Evolutionary conservation across 2,113 vertebrate genomes (phyloP), one percentile per base, ranked within the genome.

Genomic region (Pao palembangensis): DNA sequence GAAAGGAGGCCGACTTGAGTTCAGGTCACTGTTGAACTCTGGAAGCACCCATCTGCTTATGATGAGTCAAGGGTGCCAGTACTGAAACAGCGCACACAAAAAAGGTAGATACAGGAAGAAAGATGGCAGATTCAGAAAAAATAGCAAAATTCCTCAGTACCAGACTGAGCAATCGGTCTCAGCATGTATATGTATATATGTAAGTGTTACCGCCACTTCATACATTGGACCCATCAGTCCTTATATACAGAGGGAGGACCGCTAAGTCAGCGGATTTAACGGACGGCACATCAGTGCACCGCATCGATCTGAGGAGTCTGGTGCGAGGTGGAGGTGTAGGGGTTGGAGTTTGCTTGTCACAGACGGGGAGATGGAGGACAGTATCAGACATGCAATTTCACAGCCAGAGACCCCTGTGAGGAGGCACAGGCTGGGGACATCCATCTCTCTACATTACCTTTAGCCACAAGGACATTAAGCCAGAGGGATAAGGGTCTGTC

Each of bases 361-460:
- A 80, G 75, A 71, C 64, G 11, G 70, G 66, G 77, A 89, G 87
- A 91, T 89, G 83, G 82, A 87, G 77, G 87, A 88, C 73, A 71
- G 81, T 80, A 89, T 91, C 88, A 88, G 85, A 71, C 82, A 80
- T 88, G 83, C 88, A 89, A 90, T 91, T 85, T 87, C 81, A 76
- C 83, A 80, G 81, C 72, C 64, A 65, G 78, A 75, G 80, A 86
- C 82, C 82, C 75, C 31, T 65, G 76, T 69, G 62, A 75, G 75
- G 70, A 86, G 74, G 78, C 81, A 83, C 82, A 82, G 80, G 80
- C 81, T 55, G 50, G 73, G 63, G 78, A 76, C 71, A 90, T 90
- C 84, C 79, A 89, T 92, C 89, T 90, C 84, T 69, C 60, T 77
- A 83, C 86, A 86, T 89, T 90, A 88, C 83, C 79, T 81, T 90